These are phyloP conservation scores for Procavia capensis DNA, from an alignment of 2,113 vertebrate genomes.

Conservation along the genomic window DNA sequence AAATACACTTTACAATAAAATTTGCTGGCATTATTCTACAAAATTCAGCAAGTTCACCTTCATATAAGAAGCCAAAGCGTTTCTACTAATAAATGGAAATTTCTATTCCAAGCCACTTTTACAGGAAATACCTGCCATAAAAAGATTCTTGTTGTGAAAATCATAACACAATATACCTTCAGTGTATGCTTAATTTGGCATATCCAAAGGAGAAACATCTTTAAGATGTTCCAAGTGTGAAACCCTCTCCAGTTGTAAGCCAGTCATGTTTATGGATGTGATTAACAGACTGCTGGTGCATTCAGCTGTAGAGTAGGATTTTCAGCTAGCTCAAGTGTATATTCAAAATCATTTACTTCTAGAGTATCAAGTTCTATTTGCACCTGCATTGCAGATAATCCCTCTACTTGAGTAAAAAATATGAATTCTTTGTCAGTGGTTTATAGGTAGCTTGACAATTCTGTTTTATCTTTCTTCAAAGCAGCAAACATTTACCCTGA, in stretches of 20 bases:
- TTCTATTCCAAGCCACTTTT: conserved; percentile 11
- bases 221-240: conserved; percentile 36
- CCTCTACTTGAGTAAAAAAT: conserved; percentile 11
- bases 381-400: background rate
- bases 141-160: conserved; percentile 16
- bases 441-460: conserved; percentile 6
- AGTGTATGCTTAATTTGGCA: background rate
- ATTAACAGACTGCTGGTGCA: background rate
- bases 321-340: background rate
- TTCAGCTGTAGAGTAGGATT: background rate
- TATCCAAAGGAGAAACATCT: conserved; percentile 38
- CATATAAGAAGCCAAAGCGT: background rate
- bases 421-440: background rate
- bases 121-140: background rate
- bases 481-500: background rate
- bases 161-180: conserved; percentile 25
- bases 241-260: background rate
- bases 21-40: background rate
- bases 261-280: conserved; percentile 35
- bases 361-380: background rate
- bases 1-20: conserved; percentile 44
- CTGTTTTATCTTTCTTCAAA: background rate
- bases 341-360: background rate
- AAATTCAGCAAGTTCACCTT: background rate
- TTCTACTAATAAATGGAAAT: conserved; percentile 29